Evolutionary conservation across 2,888 invertebrate species (phyloP), one percentile per base, ranked within the genome.

Genomic region (Lamproptera curius): DNA sequence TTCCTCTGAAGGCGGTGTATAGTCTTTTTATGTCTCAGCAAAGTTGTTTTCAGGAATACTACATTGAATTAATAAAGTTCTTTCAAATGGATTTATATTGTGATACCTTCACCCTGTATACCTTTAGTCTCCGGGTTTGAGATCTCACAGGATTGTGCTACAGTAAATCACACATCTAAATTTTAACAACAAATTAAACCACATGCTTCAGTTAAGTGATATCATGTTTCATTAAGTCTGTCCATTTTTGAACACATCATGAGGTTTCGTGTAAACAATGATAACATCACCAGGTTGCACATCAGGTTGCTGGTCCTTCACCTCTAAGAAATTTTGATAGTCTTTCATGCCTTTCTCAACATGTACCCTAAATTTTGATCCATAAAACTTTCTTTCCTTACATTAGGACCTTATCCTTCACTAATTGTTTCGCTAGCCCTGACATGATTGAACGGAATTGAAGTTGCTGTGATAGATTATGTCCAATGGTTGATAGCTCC

Each of bases 291-390:
- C 97, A 11, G 95, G 92, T 63, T 95, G 94, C 26, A 94, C 90
- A 53, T 93, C 94, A 44, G 96, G 95, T 86, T 94, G 90, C 67
- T 97, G 97, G 76, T 98, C 96, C 23, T 97, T 97, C 81, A 97
- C 97, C 28, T 95, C 94, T 57, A 93, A 87, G 72, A 97, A 96
- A 76, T 95, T 96, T 72, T 96, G 93, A 63, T 93, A 92, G 65
- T 97, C 94, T 54, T 90, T 90, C 94, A 96, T 96, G 20, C 97
- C 97, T 68, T 95, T 95, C 62, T 97, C 96, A 54, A 98, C 91
- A 70, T 94, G 92, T 8, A 97, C 95, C 96, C 40, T 97, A 81
- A 55, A 94, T 92, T 81, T 96, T 95, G 13, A 92, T 92, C 73
- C 96, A 93, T 51, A 92, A 87, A 28, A 95, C 93, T 77, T 97